Percentiles rank a stretch among this genome's conserved stretches.
phyloP scores from a whole-genome alignment of 2,888 invertebrate species.

The Cyrtodaria siliqua region DNA sequence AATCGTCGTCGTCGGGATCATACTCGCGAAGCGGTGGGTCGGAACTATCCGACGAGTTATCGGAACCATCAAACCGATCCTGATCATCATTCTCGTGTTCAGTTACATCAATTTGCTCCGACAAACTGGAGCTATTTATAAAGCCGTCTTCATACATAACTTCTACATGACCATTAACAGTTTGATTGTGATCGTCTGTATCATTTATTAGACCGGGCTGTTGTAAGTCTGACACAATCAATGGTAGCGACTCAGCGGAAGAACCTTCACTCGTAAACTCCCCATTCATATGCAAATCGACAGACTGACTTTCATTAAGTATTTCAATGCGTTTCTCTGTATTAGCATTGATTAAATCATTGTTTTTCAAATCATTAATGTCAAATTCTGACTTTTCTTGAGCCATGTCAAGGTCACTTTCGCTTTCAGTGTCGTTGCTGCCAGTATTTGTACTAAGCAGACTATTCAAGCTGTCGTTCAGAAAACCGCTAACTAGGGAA shows the following conservation, averaged over 20 bases:
- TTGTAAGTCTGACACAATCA: slow-evolving; percentile 16
- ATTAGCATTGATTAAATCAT: background rate
- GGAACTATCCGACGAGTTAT: slow-evolving; percentile 56
- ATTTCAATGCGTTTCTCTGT: too few relatives aligned
- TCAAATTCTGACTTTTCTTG: slow-evolving; percentile 16
- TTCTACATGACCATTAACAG: slow-evolving; percentile 24
- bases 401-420: slow-evolving; percentile 8
- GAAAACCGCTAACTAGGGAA: slow-evolving; percentile 60
- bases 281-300: too few relatives aligned
- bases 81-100: slow-evolving; percentile 2
- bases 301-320: too few relatives aligned
- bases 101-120: background rate
- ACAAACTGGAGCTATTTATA: background rate
- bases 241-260: slow-evolving; percentile 47
- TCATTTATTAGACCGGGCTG: slow-evolving; percentile 17
- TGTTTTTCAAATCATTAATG: background rate
- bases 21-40: slow-evolving; percentile 70
- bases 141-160: background rate
- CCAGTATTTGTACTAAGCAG: slow-evolving; percentile 51
- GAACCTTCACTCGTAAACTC: slow-evolving; percentile 10
- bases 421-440: slow-evolving; percentile 21
- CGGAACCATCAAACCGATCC: slow-evolving; percentile 12
- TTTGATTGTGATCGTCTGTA: slow-evolving; percentile 17
- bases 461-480: slow-evolving; percentile 58
- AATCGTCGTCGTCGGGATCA: slow-evolving; percentile 70